Evolutionary conservation across 2,797 vertebrate species (phyloP), one percentile per base, ranked within the genome.

Genomic region (Enteromius viviparus): DNA sequence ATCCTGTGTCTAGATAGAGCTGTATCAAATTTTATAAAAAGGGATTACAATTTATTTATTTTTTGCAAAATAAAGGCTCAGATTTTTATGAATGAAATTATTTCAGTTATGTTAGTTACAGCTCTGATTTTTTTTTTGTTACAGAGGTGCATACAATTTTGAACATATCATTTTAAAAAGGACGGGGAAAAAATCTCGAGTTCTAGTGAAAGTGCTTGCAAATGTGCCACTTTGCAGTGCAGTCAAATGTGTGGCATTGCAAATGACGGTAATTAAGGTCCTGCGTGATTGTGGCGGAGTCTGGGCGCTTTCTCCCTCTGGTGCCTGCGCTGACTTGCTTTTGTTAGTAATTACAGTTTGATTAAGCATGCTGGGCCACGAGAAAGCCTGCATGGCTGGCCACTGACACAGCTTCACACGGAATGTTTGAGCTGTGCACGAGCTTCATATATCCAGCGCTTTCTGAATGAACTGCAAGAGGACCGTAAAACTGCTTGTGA

Each of bases 341-440:
- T 94, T 93, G 82, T 94, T 93, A 91, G 85, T 94, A 94, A 84
- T 95, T 95, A 91, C 91, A 96, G 87, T 95, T 95, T 92, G 90
- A 94, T 96, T 94, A 95, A 94, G 90, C 92, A 93, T 93, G 90
- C 89, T 85, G 89, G 90, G 90, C 89, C 93, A 89, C 91, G 94
- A 94, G 92, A 94, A 91, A 89, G 89, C 89, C 89, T 45, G 60
- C 86, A 85, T 92, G 88, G 84, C 87, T 89, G 89, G 89, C 88
- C 93, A 93, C 90, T 85, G 90, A 93, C 90, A 91, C 89, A 91
- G 89, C 89, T 92, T 93, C 91, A 93, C 93, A 89, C 86, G 87
- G 84, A 95, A 94, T 92, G 88, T 94, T 91, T 94, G 85, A 77
- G 53, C 85, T 84, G 84, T 86, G 84, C 87, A 87, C 15, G 88